Base-by-base conservation (phyloP, 2,113 vertebrate genomes). In the Montifringilla adamsi region DNA sequence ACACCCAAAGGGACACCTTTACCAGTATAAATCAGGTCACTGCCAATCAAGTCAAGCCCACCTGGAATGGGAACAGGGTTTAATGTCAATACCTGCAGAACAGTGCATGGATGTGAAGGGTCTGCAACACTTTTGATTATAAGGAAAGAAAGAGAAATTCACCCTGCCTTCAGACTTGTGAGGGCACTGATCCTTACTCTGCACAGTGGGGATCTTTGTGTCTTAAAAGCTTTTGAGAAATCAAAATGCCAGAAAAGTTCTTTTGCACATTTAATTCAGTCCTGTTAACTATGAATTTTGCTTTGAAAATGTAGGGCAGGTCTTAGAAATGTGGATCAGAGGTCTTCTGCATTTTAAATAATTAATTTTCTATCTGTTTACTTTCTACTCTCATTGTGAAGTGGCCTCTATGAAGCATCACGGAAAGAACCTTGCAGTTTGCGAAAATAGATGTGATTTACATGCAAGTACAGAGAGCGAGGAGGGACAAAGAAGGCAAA, bases 361-460 rank as follows among this genome's bases (percentile, higher is more conserved):
- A 85, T 66, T 67, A 21, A 58, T 89, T 79, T 95, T 78, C 58
- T 87, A 58, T 21, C 23, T 78, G 22, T 78, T 95, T 88, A 31
- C 70, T 94, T 84, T 73, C 62, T 67, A 60, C 47, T 28, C 6
- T 69, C 19, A 47, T 72, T 76, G n/a, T 8, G 15, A 75, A 55
- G 19, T 47, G 53, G 28, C 7, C 21, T 88, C 22, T 21, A 43
- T 16, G 56, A 95, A 88, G 20, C 31, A 67, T 30, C 20, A 33
- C 1, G 14, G 43, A 35, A 88, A 63, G 50, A 84, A 81, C 77
- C 33, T 88, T 43, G 1, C 2, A 9, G 46, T 56, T 78, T 41
- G 0, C 56, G 68, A 35, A 26, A 30, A 74, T 0, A 78, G 27
- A 22, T 52, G 14, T 74, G 67, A 86, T 84, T 94, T 70, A 64